Percentiles rank a stretch among this genome's conserved stretches.
These are phyloP conservation scores for Callaeas wilsoni DNA, from an alignment of 2,113 vertebrate genomes.

Conservation along the genomic window DNA sequence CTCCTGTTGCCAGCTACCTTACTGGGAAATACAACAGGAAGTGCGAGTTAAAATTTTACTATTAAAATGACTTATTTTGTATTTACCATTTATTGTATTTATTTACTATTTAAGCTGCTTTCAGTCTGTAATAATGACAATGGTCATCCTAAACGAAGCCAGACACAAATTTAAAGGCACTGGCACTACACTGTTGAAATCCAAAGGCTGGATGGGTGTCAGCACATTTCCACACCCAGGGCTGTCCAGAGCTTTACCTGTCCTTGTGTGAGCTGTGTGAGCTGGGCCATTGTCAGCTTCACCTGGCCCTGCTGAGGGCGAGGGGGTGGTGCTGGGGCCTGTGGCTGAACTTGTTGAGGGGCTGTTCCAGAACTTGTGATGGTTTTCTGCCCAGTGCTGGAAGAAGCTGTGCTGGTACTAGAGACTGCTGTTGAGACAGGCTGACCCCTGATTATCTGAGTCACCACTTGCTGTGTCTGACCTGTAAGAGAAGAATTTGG, in stretches of 20 bases:
- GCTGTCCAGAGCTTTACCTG: slow-evolving; percentile 74
- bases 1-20: background rate
- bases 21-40: background rate
- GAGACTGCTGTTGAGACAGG: slow-evolving; percentile 80
- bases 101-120: background rate
- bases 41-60: background rate
- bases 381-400: slow-evolving; percentile 70
- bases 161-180: background rate
- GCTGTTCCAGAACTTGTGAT: slow-evolving; percentile 64
- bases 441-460: slow-evolving; percentile 82
- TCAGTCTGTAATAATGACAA: background rate
- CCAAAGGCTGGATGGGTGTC: background rate
- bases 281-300: slow-evolving; percentile 96
- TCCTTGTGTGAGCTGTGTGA: slow-evolving; percentile 94
- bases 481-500: slow-evolving; percentile 65
- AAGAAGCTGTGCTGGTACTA: slow-evolving; percentile 64
- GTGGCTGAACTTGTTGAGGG: slow-evolving; percentile 52
- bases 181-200: background rate
- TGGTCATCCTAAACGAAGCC: background rate
- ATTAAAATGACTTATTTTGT: background rate
- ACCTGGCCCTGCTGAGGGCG: slow-evolving; percentile 96
- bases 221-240: background rate
- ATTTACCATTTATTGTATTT: background rate
- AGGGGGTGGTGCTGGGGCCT: slow-evolving; percentile 58
- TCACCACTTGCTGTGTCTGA: slow-evolving; percentile 83